Conservation (phyloP, 2,797 vertebrate species). For the Hyperoplus immaculatus region DNA sequence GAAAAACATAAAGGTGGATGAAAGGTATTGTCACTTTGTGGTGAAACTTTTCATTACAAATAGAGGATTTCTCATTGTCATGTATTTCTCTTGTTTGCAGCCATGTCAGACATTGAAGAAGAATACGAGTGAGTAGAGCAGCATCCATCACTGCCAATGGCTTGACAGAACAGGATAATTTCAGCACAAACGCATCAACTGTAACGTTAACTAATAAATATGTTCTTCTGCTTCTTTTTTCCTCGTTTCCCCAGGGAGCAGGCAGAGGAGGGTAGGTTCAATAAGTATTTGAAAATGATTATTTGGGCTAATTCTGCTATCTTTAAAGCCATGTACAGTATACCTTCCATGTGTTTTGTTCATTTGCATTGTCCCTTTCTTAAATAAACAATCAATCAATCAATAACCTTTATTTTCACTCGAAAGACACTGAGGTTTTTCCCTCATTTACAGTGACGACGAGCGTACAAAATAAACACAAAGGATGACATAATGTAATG, state of each 20-base stretch:
- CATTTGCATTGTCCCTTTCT: neutral
- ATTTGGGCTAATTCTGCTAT: too few relatives aligned
- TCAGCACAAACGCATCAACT: neutral
- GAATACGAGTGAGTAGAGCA: slow-evolving; percentile 78
- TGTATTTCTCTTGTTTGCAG: slow-evolving; percentile 51
- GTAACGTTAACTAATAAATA: neutral
- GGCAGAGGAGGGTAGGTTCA: slow-evolving; percentile 77
- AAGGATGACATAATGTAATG: too few relatives aligned
- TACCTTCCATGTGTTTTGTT: neutral
- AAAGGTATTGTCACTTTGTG: neutral
- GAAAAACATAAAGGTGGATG: neutral
- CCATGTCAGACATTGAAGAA: slow-evolving; percentile 81
- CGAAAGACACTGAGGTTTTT: too few relatives aligned
- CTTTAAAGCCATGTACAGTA: too few relatives aligned
- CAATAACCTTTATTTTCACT: too few relatives aligned
- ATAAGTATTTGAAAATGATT: too few relatives aligned
- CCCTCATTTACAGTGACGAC: too few relatives aligned
- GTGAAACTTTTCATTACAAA: too few relatives aligned
- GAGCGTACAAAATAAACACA: too few relatives aligned
- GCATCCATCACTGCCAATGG: neutral
- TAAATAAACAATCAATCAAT: neutral
- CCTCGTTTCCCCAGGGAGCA: slow-evolving; percentile 72
- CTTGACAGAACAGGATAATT: neutral
- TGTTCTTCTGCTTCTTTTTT: slow-evolving; percentile 4
- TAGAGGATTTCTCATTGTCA: neutral